These are phyloP conservation scores for Hipparchia sbordonii DNA, from an alignment of 2,888 invertebrate species.

Conservation along the genomic window DNA sequence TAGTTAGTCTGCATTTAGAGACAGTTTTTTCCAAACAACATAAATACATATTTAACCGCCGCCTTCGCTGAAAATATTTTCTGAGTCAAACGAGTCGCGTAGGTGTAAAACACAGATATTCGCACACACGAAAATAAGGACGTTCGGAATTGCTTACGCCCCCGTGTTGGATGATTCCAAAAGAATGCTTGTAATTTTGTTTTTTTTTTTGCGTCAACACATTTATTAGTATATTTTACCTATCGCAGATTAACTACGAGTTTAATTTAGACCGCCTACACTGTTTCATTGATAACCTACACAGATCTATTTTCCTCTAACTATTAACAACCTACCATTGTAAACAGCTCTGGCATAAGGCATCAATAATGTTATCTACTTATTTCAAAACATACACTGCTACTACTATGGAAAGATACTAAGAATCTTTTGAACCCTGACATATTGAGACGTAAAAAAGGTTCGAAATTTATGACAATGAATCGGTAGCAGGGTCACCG, in stretches of 20 bases:
- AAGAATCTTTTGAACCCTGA: conserved; percentile 58
- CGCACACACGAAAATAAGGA: conserved; percentile 50
- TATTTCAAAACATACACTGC: background rate
- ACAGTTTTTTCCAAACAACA: conserved; percentile 45
- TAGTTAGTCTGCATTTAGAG: conserved; percentile 44
- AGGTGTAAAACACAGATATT: conserved; percentile 52
- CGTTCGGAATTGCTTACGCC: conserved; percentile 53
- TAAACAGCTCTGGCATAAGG: background rate
- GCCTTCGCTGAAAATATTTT: conserved; percentile 59
- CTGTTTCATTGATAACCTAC: background rate
- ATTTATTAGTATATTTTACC: background rate
- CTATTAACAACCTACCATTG: background rate
- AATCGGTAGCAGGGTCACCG: conserved; percentile 17
- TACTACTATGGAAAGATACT: background rate
- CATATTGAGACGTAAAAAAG: conserved; percentile 16
- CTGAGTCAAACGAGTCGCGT: conserved; percentile 51
- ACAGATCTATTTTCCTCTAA: background rate
- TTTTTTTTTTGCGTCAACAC: background rate
- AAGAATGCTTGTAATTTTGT: conserved; percentile 41
- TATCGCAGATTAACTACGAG: background rate
- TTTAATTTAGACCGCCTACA: conserved; percentile 1
- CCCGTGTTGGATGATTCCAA: conserved; percentile 49
- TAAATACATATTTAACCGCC: conserved; percentile 49
- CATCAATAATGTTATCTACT: background rate
- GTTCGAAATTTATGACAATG: conserved; percentile 12